Conservation (phyloP, 2,797 vertebrate genomes). For the Nannoperca obscura region DNA sequence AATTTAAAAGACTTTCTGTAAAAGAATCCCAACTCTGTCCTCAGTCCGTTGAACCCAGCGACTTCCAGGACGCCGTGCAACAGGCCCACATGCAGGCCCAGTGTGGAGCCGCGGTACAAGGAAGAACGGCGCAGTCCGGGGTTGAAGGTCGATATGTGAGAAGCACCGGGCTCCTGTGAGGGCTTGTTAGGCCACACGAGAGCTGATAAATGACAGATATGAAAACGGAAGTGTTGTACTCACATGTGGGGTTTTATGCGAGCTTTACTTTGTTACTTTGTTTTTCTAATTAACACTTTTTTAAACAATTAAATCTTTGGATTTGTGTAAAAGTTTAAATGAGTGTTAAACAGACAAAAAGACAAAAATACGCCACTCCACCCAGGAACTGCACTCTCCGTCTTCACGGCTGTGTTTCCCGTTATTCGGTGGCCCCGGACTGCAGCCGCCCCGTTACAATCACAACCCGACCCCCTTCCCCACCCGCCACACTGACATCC, state of each 20-base stretch:
- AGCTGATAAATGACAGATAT: background rate
- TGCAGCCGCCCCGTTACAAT: constrained; percentile 65
- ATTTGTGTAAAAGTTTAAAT: background rate
- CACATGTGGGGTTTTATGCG: background rate
- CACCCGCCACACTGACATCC: background rate
- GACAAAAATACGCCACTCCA: background rate
- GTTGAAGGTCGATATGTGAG: constrained; percentile 80
- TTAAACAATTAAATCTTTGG: background rate
- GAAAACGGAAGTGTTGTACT: background rate
- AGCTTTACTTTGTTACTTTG: too few relatives aligned
- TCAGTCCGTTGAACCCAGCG: background rate
- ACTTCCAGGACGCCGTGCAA: background rate
- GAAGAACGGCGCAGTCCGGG: constrained; percentile 56
- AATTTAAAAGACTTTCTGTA: background rate
- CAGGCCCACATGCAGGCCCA: background rate
- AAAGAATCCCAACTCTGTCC: background rate
- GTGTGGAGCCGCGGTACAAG: constrained; percentile 9
- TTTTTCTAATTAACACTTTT: too few relatives aligned
- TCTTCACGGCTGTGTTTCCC: constrained; percentile 55
- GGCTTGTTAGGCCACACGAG: constrained; percentile 28
- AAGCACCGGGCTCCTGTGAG: constrained; percentile 53
- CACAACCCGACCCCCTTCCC: constrained; percentile 8
- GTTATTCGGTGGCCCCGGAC: constrained; percentile 68
- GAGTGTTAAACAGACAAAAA: rapidly evolving
- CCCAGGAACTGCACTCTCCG: background rate